phyloP scores from a whole-genome alignment of 2,888 invertebrate species.

The Mamestra brassicae region DNA sequence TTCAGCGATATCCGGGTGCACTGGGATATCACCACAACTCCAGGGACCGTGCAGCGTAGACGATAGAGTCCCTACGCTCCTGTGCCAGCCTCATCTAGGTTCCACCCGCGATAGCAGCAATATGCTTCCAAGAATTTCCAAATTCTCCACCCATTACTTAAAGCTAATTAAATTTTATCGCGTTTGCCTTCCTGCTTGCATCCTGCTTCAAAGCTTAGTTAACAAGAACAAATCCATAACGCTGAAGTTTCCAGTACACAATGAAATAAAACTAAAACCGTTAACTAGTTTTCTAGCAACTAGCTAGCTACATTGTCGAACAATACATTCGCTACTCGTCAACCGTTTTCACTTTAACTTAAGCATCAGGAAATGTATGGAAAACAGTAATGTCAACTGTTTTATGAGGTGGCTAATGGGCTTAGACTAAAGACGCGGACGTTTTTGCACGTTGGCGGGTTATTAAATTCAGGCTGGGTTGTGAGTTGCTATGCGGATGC shows the following conservation, averaged over 20 bases:
- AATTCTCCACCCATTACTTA: neutral
- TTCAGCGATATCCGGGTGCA: too few species aligned
- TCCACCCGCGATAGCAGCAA: neutral
- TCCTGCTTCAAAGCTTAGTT: conserved; percentile 8
- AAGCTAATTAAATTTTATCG: conserved; percentile 15
- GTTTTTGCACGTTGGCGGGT: neutral
- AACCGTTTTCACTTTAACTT: conserved; percentile 46
- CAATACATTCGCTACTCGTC: conserved; percentile 25
- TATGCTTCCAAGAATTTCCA: neutral
- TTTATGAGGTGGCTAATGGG: conserved; percentile 30
- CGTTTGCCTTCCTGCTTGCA: neutral
- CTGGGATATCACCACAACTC: too few species aligned
- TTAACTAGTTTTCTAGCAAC: conserved; percentile 41
- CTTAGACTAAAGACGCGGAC: conserved; percentile 4
- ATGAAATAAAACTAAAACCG: conserved; percentile 23
- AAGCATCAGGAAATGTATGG: conserved; percentile 47
- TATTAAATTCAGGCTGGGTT: conserved; percentile 13
- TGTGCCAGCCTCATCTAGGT: neutral
- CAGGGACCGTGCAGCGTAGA: too few species aligned
- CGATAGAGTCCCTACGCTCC: neutral
- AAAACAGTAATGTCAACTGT: conserved; percentile 45
- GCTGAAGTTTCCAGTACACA: conserved; percentile 7
- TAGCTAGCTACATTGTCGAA: conserved; percentile 26
- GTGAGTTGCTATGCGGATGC: conserved; percentile 2
- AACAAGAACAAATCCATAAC: conserved; percentile 32